Conservation (phyloP, 2,888 invertebrate genomes). For the Chirona hameri region DNA sequence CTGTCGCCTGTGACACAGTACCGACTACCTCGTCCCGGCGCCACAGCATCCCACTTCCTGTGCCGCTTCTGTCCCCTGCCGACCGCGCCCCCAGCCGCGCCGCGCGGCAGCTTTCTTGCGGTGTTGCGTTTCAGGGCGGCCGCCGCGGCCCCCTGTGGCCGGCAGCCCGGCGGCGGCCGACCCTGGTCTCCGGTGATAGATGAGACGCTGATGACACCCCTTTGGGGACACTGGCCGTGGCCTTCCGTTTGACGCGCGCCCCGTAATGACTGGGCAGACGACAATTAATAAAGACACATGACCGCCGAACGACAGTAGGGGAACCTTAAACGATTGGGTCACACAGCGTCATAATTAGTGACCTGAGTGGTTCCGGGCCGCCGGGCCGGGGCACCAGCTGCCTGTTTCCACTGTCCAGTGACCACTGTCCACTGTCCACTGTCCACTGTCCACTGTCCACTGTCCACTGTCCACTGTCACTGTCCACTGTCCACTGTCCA, state of each 20-base stretch:
- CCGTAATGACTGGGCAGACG: slow-evolving; percentile 5
- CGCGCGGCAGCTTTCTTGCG: slow-evolving; percentile 3
- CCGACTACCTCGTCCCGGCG: too few species aligned
- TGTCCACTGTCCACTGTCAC: too few species aligned
- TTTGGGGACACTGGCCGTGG: not conserved
- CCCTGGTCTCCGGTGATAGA: not conserved
- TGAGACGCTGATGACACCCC: slow-evolving; percentile 13
- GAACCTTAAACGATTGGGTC: not conserved
- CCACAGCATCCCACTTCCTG: too few species aligned
- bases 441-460: too few species aligned
- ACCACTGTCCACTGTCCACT: too few species aligned
- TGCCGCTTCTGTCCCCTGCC: too few species aligned
- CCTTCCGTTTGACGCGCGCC: not conserved
- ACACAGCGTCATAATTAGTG: not conserved
- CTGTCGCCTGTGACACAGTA: too few species aligned
- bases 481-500: too few species aligned
- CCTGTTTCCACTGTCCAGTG: not conserved
- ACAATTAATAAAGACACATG: slow-evolving; percentile 27
- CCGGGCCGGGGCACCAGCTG: not conserved
- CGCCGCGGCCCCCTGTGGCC: not conserved
- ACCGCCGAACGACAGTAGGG: not conserved
- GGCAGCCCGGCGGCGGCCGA: not conserved
- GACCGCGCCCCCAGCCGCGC: too few species aligned
- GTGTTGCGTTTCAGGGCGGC: slow-evolving; percentile 3
- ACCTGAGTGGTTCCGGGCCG: not conserved